Evolutionary conservation across 2,888 invertebrate genomes (phyloP).

Genomic region (Chorisops tibialis): DNA sequence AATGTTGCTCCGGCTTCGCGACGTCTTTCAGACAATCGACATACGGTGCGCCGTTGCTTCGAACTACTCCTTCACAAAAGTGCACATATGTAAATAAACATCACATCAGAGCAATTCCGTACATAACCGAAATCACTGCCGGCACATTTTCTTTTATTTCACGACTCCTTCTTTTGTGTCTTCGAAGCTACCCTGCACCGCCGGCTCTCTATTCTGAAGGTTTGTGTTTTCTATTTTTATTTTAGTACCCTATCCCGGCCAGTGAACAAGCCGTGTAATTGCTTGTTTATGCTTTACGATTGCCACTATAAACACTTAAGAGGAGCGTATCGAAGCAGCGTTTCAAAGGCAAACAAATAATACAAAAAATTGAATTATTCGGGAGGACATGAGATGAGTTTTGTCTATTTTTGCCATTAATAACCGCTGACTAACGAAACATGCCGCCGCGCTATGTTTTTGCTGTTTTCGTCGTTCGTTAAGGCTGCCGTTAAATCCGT

Average conservation of each 20-base stretch:
- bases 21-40: neutral
- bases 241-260: neutral
- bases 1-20: conserved; percentile 4
- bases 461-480: neutral
- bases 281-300: conserved; percentile 17
- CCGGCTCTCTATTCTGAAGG: conserved; percentile 7
- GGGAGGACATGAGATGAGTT: neutral
- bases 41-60: neutral
- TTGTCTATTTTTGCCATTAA: conserved; percentile 13
- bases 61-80: conserved; percentile 6
- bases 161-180: conserved; percentile 4
- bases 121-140: too few species aligned
- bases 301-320: conserved; percentile 15
- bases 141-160: neutral
- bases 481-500: conserved; percentile 7
- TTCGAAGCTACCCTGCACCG: neutral
- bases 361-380: neutral
- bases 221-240: conserved; percentile 5
- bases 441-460: neutral
- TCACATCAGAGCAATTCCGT: neutral
- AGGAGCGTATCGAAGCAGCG: neutral
- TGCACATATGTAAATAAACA: conserved; percentile 21
- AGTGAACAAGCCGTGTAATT: conserved; percentile 21
- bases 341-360: conserved; percentile 10
- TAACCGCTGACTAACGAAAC: conserved; percentile 2